These are phyloP conservation scores for Theocolax elegans DNA, from an alignment of 1,140 invertebrate genomes.

Conservation along the genomic window DNA sequence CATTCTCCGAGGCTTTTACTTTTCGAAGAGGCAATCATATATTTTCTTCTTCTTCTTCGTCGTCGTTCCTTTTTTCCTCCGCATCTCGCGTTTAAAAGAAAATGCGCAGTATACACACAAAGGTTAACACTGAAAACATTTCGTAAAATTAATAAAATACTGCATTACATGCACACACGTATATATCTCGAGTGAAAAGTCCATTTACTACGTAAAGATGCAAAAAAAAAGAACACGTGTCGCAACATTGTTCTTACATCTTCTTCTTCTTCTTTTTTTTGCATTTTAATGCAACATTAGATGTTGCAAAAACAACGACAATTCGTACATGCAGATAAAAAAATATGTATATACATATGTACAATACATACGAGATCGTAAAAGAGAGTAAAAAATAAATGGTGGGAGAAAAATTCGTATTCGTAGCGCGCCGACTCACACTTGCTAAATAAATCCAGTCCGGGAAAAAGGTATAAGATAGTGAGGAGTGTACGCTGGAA, in stretches of 20 bases:
- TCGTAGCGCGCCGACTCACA: slow-evolving; percentile 43
- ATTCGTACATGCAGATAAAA: too few relatives aligned
- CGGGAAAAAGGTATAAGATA: slow-evolving; percentile 24
- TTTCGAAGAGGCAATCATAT: slow-evolving; percentile 28
- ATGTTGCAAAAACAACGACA: too few relatives aligned
- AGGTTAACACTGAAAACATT: neutral
- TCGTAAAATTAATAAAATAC: slow-evolving; percentile 27
- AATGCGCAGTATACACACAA: neutral
- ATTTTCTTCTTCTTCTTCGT: neutral
- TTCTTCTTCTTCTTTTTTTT: neutral
- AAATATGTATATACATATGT: too few relatives aligned
- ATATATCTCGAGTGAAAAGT: neutral
- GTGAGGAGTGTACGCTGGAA: neutral
- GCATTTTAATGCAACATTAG: too few relatives aligned
- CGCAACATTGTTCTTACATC: neutral
- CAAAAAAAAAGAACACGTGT: neutral
- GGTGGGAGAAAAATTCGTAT: slow-evolving; percentile 51
- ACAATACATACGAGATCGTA: too few relatives aligned
- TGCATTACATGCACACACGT: neutral
- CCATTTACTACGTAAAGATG: too few relatives aligned
- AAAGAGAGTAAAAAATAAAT: too few relatives aligned
- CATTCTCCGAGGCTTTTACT: slow-evolving; percentile 15
- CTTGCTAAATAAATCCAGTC: slow-evolving; percentile 51
- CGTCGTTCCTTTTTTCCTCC: too few relatives aligned
- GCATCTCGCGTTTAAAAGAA: neutral